Percentiles rank a stretch among this genome's conserved stretches.
Evolutionary conservation across 2,797 vertebrate genomes (phyloP).

Genomic region (Melanotaenia parkinsoni): DNA sequence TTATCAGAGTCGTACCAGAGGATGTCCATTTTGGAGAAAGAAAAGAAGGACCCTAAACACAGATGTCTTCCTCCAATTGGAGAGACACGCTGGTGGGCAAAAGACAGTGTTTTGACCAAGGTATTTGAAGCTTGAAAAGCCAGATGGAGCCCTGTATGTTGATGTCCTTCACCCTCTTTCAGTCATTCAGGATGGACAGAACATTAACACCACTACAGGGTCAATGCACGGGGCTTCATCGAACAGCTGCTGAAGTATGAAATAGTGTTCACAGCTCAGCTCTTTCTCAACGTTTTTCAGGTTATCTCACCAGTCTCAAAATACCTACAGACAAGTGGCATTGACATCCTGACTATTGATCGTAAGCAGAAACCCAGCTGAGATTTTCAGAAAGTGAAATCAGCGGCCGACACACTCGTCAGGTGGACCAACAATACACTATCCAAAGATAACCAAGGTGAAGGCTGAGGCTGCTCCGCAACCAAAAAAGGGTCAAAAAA

Average conservation of each 20-base stretch:
- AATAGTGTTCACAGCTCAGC: no score
- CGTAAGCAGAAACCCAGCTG: neutral
- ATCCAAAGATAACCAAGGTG: neutral
- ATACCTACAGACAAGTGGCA: neutral
- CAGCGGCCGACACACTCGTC: neutral
- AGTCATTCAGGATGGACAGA: neutral
- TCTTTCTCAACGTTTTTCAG: neutral
- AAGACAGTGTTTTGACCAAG: neutral
- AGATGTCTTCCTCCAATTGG: neutral
- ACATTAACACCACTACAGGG: neutral
- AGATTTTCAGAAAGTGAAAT: neutral
- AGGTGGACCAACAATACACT: neutral
- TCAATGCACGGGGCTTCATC: neutral
- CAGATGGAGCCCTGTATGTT: neutral
- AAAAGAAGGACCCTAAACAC: neutral
- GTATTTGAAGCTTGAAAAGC: neutral
- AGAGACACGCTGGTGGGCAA: neutral
- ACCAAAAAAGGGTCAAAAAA: neutral
- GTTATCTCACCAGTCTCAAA: neutral
- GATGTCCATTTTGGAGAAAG: neutral
- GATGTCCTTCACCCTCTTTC: neutral
- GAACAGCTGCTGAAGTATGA: neutral
- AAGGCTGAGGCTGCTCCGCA: neutral
- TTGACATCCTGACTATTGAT: neutral
- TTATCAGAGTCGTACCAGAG: neutral